Evolutionary conservation across 2,113 vertebrate genomes (phyloP), one percentile per base, ranked within the genome.

Genomic region (Tringa solitaria): DNA sequence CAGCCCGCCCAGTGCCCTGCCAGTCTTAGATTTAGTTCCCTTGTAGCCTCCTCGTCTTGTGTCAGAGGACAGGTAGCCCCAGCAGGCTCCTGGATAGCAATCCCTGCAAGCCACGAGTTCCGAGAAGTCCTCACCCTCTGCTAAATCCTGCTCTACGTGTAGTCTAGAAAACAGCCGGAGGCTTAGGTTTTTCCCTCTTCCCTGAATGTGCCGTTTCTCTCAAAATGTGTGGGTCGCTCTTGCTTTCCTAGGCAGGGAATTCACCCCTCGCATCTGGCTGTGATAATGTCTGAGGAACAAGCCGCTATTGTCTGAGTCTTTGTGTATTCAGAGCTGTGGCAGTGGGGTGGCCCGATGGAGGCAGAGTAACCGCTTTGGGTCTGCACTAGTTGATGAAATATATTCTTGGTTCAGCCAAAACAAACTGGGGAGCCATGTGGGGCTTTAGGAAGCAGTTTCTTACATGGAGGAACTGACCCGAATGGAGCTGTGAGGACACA

Each of bases 11-110:
- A 82, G 63, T 35, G 2, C 19, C 81, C 88, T 77, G 54, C 41
- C 33, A 91, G 9, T 22, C 86, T 84, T 96, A 95, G 81, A 46
- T 90, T 48, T 94, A 95, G 92, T 57, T 91, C 67, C 91, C 35
- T 59, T n/a, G 43, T 83, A 91, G 81, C 37, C 9, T 37, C 77
- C 75, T 86, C 87, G 82, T 12, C 61, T 57, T 24, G 59, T 60
- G 67, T 18, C 3, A 8, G 46, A 93, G 70, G 45, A 14, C 2
- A 9, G 59, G 30, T n/a, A 21, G 39, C 50, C 1, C 5, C 64
- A 48, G 57, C 69, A 84, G 73, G 39, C 61, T 84, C 54, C 87
- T 81, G 61, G 30, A 48, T 45, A 70, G 57, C 67, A 32, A 39
- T 48, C 70, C 83, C 86, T 37, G 37, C 33, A 17, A 77, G 20